A percentile compares a stretch with the other conserved stretches of the same genome.
These are phyloP conservation scores for Magallana gigas DNA, from an alignment of 1,140 invertebrate species.

Conservation along the genomic window DNA sequence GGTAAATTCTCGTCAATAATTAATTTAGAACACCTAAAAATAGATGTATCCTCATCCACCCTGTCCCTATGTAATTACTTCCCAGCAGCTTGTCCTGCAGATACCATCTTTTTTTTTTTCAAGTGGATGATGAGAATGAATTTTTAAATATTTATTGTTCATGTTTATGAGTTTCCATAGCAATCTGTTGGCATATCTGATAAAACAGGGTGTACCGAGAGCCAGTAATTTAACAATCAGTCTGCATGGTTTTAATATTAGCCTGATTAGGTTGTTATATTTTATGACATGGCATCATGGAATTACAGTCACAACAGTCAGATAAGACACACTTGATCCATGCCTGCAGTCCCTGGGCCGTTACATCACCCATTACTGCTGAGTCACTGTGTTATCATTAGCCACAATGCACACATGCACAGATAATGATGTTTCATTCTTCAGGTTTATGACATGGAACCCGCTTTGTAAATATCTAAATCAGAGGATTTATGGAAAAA, in stretches of 20 bases:
- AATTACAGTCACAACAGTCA: not conserved
- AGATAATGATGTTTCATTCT: not conserved
- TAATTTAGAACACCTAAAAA: not conserved
- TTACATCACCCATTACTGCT: not conserved
- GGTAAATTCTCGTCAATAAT: not conserved
- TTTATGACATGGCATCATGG: not conserved
- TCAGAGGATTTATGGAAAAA: not conserved
- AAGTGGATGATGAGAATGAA: not conserved
- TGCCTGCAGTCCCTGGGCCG: not conserved
- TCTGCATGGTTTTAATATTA: slow-evolving; percentile 1
- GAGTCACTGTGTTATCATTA: slow-evolving; percentile 10
- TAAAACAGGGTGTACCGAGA: too few species aligned
- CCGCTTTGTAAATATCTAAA: not conserved
- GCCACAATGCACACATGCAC: not conserved
- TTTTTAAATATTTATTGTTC: slow-evolving; percentile 19
- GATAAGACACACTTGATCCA: not conserved
- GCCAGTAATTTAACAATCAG: not conserved
- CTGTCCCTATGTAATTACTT: too few species aligned
- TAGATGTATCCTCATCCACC: too few species aligned
- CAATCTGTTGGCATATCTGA: not conserved
- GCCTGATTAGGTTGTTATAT: slow-evolving; percentile 9
- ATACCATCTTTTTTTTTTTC: not conserved
- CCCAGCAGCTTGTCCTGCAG: not conserved
- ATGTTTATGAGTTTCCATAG: slow-evolving; percentile 12
- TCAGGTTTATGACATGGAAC: not conserved